Percentiles rank a stretch among this genome's conserved stretches.
Evolutionary conservation across 2,888 invertebrate genomes (phyloP).

Genomic region (Rhingia rostrata): DNA sequence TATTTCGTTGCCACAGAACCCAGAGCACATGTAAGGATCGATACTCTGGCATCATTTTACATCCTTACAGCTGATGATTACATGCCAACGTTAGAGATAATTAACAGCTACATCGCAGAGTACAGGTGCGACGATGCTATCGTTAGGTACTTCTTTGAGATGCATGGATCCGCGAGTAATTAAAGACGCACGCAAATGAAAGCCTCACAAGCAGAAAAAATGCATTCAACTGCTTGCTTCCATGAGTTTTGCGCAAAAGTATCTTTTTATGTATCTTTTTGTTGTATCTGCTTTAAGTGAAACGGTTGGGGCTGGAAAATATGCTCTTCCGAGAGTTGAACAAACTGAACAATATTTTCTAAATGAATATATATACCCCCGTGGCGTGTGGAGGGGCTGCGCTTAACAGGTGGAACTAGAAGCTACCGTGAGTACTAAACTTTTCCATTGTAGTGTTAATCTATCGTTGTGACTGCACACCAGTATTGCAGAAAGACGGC

Average conservation of each 20-base stretch:
- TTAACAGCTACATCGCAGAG: conserved; percentile 17
- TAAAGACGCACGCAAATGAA: conserved; percentile 27
- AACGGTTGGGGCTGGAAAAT: neutral
- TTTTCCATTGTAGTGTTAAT: neutral
- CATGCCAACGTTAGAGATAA: conserved; percentile 2
- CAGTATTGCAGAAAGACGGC: neutral
- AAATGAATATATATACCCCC: neutral
- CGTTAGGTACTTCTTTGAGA: conserved; percentile 20
- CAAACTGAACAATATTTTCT: conserved; percentile 16
- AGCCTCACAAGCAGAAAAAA: conserved; percentile 1
- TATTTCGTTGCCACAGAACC: neutral
- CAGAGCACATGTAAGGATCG: neutral
- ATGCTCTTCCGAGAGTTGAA: neutral
- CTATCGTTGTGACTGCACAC: neutral
- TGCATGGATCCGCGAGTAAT: conserved; percentile 46
- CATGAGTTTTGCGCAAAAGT: conserved; percentile 5
- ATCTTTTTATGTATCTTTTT: neutral
- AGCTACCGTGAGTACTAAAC: neutral
- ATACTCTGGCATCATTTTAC: neutral
- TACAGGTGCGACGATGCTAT: conserved; percentile 27
- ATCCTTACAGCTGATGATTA: neutral
- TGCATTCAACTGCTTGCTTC: neutral
- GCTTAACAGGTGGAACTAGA: neutral
- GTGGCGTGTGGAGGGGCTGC: neutral
- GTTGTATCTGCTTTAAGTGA: too few relatives aligned